Evolutionary conservation across 2,797 vertebrate species (phyloP), one percentile per base, ranked within the genome.

Genomic region (Enteromius thamalakanensis): DNA sequence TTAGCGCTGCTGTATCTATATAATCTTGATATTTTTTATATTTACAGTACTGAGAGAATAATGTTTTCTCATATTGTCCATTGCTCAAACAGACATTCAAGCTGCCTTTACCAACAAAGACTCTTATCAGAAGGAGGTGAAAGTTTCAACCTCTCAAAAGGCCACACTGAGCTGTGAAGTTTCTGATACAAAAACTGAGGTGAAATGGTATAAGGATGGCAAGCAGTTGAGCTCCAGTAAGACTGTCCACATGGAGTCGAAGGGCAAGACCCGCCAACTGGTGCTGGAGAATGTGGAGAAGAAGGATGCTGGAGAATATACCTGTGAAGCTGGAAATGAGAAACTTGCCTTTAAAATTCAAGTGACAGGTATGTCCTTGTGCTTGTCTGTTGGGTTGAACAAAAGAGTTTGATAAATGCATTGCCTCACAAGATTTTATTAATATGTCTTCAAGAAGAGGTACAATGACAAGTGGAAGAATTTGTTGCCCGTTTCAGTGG

Each of bases 171-270:
- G 89, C 88, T 96, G 95, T 70, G 94, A 95, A 29, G 92, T 96
- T 9, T 86, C 92, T 15, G 91, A 96, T 47, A 19, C 79, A 11
- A 94, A 95, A 77, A 94, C 90, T 0, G 94, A 95, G 3, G 95
- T 95, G 77, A 95, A 94, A 37, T 97, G 95, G 95, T 95, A 90
- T 89, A 96, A 94, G 70, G 93, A 95, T 0, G 93, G 94, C 5
- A 95, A 94, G 55, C 89, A 91, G 51, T 81, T 96, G 84, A 91
- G 80, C 1, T 70, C 92, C 6, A 92, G 86, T 81, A 94, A 88
- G 55, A 92, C 88, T 5, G 60, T 93, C 17, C 93, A 71, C 1
- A 17, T 91, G 12, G 96, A 96, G 53, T 89, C 78, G 26, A 85
- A 87, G 40, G 84, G 79, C 2, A 89, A 85, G 15, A 83, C 14